Base-by-base conservation (phyloP, 2,797 vertebrate genomes). In the Hoplostethus atlanticus region DNA sequence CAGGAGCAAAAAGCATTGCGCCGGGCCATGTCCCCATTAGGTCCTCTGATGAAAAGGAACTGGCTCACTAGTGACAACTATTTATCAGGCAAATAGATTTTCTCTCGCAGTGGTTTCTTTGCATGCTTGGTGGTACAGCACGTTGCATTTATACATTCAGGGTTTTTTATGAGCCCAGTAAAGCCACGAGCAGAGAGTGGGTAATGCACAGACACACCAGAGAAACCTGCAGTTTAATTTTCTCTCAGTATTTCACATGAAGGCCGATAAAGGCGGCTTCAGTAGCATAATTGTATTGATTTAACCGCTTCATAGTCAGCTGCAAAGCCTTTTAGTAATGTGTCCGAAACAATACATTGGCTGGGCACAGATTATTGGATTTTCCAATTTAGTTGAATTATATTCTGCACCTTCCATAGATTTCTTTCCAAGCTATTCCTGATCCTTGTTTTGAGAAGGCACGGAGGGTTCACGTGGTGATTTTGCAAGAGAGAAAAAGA, bases 1-100 rank as follows among this genome's bases (percentile, higher is more conserved):
- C 52, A 54, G 50, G 38, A 63, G 17, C 5, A 52, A 60, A 28
- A 62, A 61, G 44, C 71, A 59, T 83, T 75, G 55, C 72, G 67
- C 76, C 38, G 10, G 3, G 68, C 68, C 79, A 64, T 17, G 0
- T 60, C 57, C 67, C 62, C 62, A 31, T 70, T 77, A 65, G 48
- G 51, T n/a, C 31, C 28, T 55, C 21, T 54, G 62, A 73, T 31
- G 4, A 68, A 54, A 53, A 25, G 17, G 38, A 68, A 42, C 52
- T 13, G 12, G 17, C 34, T 55, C 64, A 75, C 30, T 21, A n/a
- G 13, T 54, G 42, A 63, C 7, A 73, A 47, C 38, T 40, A 25
- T 56, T 57, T 58, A 7, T 36, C 50, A 65, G 44, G 54, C 54
- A 68, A 76, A 73, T 77, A 47, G 21, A 28, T 64, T 64, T 44